Evolutionary conservation across 2,888 invertebrate genomes (phyloP).

Genomic region (Sinopyrophorus schimmeli): DNA sequence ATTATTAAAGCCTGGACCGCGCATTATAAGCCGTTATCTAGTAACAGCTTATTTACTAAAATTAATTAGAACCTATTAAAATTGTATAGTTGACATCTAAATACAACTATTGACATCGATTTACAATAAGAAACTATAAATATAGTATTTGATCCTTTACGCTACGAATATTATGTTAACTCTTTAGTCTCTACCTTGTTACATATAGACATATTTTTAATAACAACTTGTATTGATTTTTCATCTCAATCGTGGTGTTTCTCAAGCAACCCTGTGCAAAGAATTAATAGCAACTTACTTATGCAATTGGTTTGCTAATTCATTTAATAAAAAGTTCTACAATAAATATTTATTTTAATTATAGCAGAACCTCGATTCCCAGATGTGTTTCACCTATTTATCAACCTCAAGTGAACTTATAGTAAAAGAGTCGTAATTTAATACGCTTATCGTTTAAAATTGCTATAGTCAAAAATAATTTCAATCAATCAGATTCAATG

Average conservation of each 20-base stretch:
- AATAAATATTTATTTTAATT: no score
- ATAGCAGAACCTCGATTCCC: no score
- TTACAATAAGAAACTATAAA: slow-evolving; percentile 20
- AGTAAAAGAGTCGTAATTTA: no score
- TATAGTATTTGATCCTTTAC: slow-evolving; percentile 18
- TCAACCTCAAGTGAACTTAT: no score
- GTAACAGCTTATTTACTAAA: slow-evolving; percentile 35
- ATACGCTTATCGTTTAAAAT: no score
- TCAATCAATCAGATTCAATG: no score
- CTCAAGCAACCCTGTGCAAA: slow-evolving; percentile 43
- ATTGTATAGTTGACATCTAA: slow-evolving; percentile 20
- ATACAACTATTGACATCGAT: slow-evolving; percentile 25
- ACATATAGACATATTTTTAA: slow-evolving; percentile 6
- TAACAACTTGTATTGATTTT: slow-evolving; percentile 1
- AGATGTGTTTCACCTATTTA: no score
- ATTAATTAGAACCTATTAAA: slow-evolving; percentile 25
- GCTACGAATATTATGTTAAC: slow-evolving; percentile 19
- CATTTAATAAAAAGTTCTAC: no score
- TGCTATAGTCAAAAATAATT: no score
- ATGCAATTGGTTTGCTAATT: no score
- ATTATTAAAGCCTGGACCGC: slow-evolving; percentile 41
- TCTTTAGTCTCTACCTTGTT: slow-evolving; percentile 13
- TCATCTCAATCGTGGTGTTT: slow-evolving; percentile 35
- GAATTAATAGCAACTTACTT: no score
- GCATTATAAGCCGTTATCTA: slow-evolving; percentile 34